Percentiles rank a stretch among this genome's conserved stretches.
Evolutionary conservation across 2,797 vertebrate species (phyloP).

Genomic region (Onychomys arenicola): DNA sequence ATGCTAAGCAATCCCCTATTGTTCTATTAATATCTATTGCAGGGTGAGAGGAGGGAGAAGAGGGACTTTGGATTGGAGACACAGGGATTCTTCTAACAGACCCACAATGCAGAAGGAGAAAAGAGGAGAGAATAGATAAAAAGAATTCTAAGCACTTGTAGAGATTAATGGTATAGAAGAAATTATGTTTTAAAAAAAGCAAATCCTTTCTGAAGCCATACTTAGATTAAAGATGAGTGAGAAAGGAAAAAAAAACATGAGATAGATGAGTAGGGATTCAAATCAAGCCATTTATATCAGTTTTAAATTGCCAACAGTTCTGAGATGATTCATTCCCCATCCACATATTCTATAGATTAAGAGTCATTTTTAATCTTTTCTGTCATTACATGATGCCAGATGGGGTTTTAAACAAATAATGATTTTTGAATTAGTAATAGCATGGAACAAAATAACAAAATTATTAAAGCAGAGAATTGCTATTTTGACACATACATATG

Average conservation of each 20-base stretch:
- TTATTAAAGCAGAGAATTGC: constrained; percentile 11
- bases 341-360: background rate
- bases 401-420: background rate
- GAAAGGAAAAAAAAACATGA: background rate
- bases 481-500: constrained; percentile 1
- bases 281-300: constrained; percentile 7
- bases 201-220: background rate
- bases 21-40: background rate
- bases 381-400: background rate
- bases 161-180: background rate
- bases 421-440: constrained; percentile 50
- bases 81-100: background rate
- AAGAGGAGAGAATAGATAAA: background rate
- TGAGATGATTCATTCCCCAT: background rate
- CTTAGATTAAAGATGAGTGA: background rate
- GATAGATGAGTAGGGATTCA: background rate
- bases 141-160: background rate
- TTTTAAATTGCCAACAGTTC: constrained; percentile 7
- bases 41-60: background rate
- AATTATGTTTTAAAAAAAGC: background rate
- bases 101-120: background rate
- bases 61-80: background rate
- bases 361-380: constrained; percentile 37
- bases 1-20: background rate
- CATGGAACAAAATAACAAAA: constrained; percentile 1